Evolutionary conservation across 2,797 vertebrate species (phyloP).

Genomic region (Esox lucius): DNA sequence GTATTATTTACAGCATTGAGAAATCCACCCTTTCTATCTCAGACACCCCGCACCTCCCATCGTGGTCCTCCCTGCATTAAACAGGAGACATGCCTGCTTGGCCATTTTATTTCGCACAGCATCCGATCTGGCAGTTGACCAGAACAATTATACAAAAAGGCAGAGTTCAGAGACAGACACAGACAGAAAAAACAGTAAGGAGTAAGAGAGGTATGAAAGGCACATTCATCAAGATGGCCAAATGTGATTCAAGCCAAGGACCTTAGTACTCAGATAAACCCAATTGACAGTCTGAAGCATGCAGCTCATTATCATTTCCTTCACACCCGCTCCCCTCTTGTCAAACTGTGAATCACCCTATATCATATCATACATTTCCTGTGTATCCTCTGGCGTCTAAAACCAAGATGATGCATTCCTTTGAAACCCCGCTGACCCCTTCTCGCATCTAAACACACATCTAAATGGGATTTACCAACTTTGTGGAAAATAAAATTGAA

Average conservation of each 20-base stretch:
- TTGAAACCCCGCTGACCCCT: constrained; percentile 37
- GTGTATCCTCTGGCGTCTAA: constrained; percentile 23
- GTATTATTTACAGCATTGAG: constrained; percentile 14
- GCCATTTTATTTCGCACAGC: constrained; percentile 31
- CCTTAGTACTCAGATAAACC: neutral
- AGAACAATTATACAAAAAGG: constrained; percentile 18
- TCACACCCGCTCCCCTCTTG: no score
- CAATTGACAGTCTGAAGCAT: constrained; percentile 7
- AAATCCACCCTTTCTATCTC: neutral
- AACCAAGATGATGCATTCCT: constrained; percentile 38
- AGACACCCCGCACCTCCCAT: neutral
- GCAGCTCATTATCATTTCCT: constrained; percentile 22
- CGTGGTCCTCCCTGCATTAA: constrained; percentile 3
- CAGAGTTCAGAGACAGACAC: constrained; percentile 2
- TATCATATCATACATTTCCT: neutral
- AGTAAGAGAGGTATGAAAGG: neutral
- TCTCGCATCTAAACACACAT: constrained; percentile 42
- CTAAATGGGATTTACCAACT: constrained; percentile 52
- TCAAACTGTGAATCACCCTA: no score
- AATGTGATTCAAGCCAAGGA: neutral
- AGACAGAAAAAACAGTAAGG: neutral
- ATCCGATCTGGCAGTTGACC: constrained; percentile 12
- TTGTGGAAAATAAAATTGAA: constrained; percentile 72
- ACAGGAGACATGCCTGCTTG: constrained; percentile 22
- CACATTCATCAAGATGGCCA: neutral